These are phyloP conservation scores for Malurus melanocephalus DNA, from an alignment of 2,113 vertebrate genomes.

Conservation along the genomic window DNA sequence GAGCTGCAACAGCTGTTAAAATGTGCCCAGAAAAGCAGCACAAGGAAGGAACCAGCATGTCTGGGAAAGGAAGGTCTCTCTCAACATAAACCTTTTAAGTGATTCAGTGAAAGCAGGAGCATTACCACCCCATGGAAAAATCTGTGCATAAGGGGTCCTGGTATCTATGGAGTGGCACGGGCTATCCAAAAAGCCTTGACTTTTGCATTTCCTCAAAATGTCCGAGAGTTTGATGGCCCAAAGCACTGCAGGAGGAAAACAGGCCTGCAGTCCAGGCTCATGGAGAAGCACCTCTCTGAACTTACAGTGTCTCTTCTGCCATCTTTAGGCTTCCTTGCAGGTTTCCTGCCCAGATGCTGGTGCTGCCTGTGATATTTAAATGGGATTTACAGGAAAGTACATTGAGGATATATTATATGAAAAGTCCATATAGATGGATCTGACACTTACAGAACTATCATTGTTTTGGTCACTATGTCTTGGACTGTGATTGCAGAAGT, in stretches of 20 bases:
- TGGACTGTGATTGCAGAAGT: background rate
- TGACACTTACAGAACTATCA: background rate
- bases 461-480: background rate
- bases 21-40: background rate
- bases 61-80: background rate
- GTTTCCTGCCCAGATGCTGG: background rate
- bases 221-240: background rate
- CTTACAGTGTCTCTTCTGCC: background rate
- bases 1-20: background rate
- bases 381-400: background rate
- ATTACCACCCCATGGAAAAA: background rate
- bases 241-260: background rate
- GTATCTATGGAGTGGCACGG: accelerated
- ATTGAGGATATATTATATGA: background rate
- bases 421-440: background rate
- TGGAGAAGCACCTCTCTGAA: background rate
- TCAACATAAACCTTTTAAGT: background rate
- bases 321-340: background rate
- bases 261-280: background rate
- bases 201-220: background rate
- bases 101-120: background rate
- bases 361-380: background rate
- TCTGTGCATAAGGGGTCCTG: background rate
- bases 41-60: background rate
- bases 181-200: background rate